Conservation (phyloP, 2,888 invertebrate genomes). For the Campoletis raptor region DNA sequence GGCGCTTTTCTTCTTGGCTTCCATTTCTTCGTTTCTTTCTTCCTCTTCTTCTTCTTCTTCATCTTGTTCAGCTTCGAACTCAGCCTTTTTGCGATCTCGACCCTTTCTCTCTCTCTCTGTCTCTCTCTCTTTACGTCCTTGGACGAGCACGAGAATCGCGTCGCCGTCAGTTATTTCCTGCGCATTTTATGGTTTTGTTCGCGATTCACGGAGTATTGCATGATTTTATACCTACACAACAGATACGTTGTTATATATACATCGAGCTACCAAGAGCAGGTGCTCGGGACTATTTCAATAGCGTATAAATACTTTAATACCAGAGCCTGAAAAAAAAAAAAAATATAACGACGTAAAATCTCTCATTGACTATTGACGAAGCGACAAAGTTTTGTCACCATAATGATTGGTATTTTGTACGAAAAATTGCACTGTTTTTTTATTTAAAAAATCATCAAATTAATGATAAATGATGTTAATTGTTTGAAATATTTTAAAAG, state of each 20-base stretch:
- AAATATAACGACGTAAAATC: conserved; percentile 14
- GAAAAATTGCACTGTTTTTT: not conserved
- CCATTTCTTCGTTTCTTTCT: conserved; percentile 12
- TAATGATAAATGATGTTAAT: too few species aligned
- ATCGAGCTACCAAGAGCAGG: conserved; percentile 14
- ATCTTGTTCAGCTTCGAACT: conserved; percentile 32
- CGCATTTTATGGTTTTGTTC: conserved; percentile 44
- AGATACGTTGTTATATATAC: not conserved
- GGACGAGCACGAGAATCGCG: conserved; percentile 55
- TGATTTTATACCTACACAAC: conserved; percentile 6
- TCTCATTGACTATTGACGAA: not conserved
- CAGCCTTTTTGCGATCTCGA: conserved; percentile 11
- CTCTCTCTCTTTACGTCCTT: conserved; percentile 52
- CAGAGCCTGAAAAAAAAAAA: too few species aligned
- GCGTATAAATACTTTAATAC: conserved; percentile 31
- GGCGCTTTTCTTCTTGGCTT: conserved; percentile 51
- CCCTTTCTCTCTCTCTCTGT: not conserved
- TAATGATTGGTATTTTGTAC: not conserved
- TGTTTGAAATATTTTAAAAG: not conserved
- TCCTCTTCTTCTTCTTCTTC: conserved; percentile 38
- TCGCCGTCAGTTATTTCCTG: conserved; percentile 51
- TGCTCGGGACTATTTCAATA: conserved; percentile 34
- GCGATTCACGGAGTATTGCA: conserved; percentile 19
- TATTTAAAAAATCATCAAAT: too few species aligned
- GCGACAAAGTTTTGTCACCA: not conserved